phyloP scores from a whole-genome alignment of 2,113 vertebrate species.

The Zosterops pallidus region DNA sequence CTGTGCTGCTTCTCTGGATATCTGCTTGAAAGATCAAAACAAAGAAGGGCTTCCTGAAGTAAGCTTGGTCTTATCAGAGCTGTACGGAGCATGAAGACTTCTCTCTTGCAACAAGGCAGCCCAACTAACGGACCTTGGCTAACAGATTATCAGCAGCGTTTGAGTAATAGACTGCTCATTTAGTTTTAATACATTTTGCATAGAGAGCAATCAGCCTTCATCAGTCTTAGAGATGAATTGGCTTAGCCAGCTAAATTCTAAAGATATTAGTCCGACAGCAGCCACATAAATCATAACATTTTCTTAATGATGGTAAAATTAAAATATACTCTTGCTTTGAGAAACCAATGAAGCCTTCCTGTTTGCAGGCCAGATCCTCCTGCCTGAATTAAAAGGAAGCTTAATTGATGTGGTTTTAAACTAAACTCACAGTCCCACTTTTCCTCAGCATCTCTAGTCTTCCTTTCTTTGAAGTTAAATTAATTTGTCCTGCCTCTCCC shows the following conservation, averaged over 20 bases:
- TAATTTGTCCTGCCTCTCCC: neutral
- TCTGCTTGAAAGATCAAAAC: neutral
- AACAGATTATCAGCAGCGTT: constrained; percentile 87
- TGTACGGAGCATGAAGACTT: neutral
- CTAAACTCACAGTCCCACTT: neutral
- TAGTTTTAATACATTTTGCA: constrained; percentile 97
- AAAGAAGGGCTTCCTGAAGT: neutral
- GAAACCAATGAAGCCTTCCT: constrained; percentile 74
- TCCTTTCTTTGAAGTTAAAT: constrained; percentile 23
- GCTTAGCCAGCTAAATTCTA: constrained; percentile 86
- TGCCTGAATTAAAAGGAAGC: constrained; percentile 69
- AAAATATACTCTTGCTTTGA: constrained; percentile 81
- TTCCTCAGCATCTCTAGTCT: neutral
- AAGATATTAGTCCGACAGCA: constrained; percentile 89
- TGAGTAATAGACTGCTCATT: constrained; percentile 99
- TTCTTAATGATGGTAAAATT: constrained; percentile 88
- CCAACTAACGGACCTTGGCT: constrained; percentile 90
- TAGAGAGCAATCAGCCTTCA: constrained; percentile 93
- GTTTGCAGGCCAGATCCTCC: constrained; percentile 63
- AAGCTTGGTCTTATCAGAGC: neutral
- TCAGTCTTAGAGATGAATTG: constrained; percentile 97
- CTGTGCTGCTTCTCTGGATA: neutral
- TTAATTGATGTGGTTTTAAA: constrained; percentile 67
- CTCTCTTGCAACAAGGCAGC: constrained; percentile 72
- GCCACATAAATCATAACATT: constrained; percentile 94